These are phyloP conservation scores for Mormyrus iriodes DNA, from an alignment of 2,113 vertebrate genomes.

Conservation along the genomic window DNA sequence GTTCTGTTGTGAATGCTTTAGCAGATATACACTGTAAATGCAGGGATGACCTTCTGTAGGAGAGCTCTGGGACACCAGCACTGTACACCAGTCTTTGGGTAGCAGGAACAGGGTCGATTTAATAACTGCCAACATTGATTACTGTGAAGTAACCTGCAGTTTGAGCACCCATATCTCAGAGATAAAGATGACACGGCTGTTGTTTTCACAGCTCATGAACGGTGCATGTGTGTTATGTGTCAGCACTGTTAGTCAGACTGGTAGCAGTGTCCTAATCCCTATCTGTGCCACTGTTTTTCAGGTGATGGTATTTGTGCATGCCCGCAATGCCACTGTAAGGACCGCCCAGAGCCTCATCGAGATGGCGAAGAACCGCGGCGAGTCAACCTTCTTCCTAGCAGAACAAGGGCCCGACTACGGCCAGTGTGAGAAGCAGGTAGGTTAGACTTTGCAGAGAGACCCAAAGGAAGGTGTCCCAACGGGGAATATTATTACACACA, in stretches of 20 bases:
- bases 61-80: neutral
- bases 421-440: conserved; percentile 89
- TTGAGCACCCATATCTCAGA: neutral
- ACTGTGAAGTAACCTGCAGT: neutral
- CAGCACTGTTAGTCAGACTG: neutral
- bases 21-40: conserved; percentile 25
- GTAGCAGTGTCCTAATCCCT: neutral
- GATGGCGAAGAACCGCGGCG: conserved; percentile 88
- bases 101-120: neutral
- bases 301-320: conserved; percentile 99
- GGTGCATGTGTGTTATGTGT: neutral
- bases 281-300: conserved; percentile 42
- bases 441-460: neutral
- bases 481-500: neutral
- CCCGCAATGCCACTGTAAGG: conserved; percentile 89
- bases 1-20: conserved; percentile 31
- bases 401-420: conserved; percentile 82
- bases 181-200: neutral
- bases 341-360: conserved; percentile 91
- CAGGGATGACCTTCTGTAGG: conserved; percentile 26
- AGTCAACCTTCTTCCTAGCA: conserved; percentile 75
- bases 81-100: neutral
- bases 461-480: neutral
- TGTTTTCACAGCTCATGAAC: neutral
- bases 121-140: neutral